Conservation (phyloP, 2,888 invertebrate species). For the Ormyrus rosae region DNA sequence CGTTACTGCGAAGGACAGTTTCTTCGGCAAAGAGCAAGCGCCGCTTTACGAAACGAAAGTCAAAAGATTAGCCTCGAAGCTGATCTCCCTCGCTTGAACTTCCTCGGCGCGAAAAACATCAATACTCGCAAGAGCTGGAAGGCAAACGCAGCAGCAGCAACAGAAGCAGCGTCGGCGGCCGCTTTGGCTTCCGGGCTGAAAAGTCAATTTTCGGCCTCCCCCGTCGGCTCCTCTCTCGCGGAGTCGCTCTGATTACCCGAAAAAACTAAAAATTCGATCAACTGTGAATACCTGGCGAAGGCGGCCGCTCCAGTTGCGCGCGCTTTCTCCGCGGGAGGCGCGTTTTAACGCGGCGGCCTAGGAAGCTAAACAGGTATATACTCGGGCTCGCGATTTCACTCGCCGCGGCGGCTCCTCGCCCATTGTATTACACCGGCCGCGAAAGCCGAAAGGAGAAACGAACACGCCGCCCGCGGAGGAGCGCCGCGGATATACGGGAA, state of each 20-base stretch:
- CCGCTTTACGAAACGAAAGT: too few relatives aligned
- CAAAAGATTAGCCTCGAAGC: too few relatives aligned
- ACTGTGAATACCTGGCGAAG: constrained; percentile 39
- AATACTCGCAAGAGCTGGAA: background rate
- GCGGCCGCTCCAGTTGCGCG: constrained; percentile 24
- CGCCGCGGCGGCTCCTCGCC: background rate
- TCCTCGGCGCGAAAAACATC: background rate
- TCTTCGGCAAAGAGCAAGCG: too few relatives aligned
- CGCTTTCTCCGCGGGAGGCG: constrained; percentile 36
- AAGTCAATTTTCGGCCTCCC: too few relatives aligned
- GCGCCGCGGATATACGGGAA: too few relatives aligned
- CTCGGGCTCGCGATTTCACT: constrained; percentile 15
- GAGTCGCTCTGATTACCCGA: constrained; percentile 32
- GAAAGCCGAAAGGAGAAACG: background rate
- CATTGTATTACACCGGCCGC: background rate
- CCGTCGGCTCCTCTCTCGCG: background rate
- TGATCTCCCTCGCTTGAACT: too few relatives aligned
- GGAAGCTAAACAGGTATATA: too few relatives aligned
- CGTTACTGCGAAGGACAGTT: too few relatives aligned
- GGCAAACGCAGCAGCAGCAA: background rate
- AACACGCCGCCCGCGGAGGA: background rate
- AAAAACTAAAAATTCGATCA: constrained; percentile 45
- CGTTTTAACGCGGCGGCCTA: too few relatives aligned
- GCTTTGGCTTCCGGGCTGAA: too few relatives aligned
- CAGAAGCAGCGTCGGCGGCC: background rate